A percentile compares a stretch with the other conserved stretches of the same genome.
Conservation (phyloP, 1,140 invertebrate species). For the Meteorus sp. region DNA sequence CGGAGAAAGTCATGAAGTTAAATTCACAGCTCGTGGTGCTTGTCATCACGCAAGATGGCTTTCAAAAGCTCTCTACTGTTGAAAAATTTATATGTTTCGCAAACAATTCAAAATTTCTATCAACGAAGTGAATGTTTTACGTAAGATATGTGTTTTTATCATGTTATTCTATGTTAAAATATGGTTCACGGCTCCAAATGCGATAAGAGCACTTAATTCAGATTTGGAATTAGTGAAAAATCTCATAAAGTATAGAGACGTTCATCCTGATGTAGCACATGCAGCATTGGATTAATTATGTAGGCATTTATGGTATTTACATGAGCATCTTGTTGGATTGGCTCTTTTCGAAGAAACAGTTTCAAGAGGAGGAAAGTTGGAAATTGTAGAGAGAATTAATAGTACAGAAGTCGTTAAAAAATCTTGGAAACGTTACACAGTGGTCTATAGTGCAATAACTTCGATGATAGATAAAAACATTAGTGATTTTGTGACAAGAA, state of each 20-base stretch:
- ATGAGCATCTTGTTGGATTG: conserved; percentile 30
- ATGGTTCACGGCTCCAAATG: conserved; percentile 25
- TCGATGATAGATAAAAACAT: conserved; percentile 11
- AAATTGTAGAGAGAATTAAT: conserved; percentile 18
- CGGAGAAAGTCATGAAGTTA: conserved; percentile 2
- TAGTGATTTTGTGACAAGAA: conserved; percentile 22
- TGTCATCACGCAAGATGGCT: conserved; percentile 35
- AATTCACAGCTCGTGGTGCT: conserved; percentile 30
- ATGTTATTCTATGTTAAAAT: conserved; percentile 24
- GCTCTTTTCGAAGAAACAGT: conserved; percentile 40
- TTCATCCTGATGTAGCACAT: conserved; percentile 28
- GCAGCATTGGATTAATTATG: conserved; percentile 31
- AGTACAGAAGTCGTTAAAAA: neutral
- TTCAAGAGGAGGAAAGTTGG: conserved; percentile 27
- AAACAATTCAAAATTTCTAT: conserved; percentile 26
- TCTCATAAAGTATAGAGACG: conserved; percentile 22
- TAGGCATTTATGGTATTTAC: conserved; percentile 40
- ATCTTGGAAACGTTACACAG: too few species aligned
- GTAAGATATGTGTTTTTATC: conserved; percentile 27
- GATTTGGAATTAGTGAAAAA: conserved; percentile 24
- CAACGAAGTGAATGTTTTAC: conserved; percentile 6
- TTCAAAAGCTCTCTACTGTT: conserved; percentile 32
- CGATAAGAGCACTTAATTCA: conserved; percentile 17
- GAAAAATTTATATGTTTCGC: conserved; percentile 28
- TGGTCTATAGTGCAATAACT: too few species aligned